phyloP scores from a whole-genome alignment of 2,888 invertebrate genomes.

The Rapana venosa region DNA sequence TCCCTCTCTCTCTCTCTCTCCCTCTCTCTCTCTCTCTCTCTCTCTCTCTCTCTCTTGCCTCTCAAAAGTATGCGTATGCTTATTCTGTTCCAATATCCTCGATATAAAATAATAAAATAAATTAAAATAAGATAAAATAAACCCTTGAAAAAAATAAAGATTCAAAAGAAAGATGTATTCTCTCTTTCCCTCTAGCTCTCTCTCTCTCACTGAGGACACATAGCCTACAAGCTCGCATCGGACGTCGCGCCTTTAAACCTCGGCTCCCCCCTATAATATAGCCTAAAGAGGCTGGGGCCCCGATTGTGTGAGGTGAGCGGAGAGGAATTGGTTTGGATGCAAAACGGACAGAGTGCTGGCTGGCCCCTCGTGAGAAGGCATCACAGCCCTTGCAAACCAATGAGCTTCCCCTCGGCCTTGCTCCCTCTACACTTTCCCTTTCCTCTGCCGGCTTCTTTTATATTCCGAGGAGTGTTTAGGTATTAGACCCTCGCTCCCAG shows the following conservation, averaged over 20 bases:
- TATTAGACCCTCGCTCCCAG: conserved; percentile 48
- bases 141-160: too few relatives aligned
- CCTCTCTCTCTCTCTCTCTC: neutral
- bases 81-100: too few relatives aligned
- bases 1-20: neutral
- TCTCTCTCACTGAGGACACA: neutral
- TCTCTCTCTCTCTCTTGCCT: neutral
- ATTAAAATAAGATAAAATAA: too few relatives aligned
- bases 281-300: neutral
- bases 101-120: too few relatives aligned
- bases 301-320: neutral
- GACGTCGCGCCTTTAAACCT: too few relatives aligned
- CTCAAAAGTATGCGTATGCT: too few relatives aligned
- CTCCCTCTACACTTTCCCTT: neutral
- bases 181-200: neutral
- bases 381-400: conserved; percentile 42
- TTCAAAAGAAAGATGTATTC: too few relatives aligned
- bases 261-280: too few relatives aligned
- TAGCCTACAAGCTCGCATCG: too few relatives aligned
- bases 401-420: conserved; percentile 20
- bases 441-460: conserved; percentile 35
- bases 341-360: neutral
- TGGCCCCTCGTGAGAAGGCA: conserved; percentile 30
- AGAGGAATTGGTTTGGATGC: conserved; percentile 42
- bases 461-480: conserved; percentile 50